phyloP scores from a whole-genome alignment of 2,888 invertebrate species.

The Hypsopygia costalis region DNA sequence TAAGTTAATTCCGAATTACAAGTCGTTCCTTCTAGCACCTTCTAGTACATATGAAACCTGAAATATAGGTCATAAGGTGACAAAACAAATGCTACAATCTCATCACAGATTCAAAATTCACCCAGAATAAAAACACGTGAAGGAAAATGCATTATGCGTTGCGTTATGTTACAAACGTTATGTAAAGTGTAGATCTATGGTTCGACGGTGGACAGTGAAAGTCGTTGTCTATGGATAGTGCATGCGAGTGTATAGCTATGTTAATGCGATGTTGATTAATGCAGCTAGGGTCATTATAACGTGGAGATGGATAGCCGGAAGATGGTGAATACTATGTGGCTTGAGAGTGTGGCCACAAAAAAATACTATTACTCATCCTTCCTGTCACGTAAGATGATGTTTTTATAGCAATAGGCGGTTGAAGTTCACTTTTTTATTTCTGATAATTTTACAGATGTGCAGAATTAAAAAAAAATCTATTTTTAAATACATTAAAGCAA shows the following conservation, averaged over 20 bases:
- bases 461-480: no score
- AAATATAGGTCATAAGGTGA: neutral
- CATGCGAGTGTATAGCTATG: constrained; percentile 7
- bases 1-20: no score
- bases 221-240: constrained; percentile 19
- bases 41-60: no score
- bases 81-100: neutral
- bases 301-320: neutral
- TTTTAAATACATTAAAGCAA: no score
- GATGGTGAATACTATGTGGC: neutral
- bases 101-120: neutral
- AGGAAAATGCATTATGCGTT: constrained; percentile 1
- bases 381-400: no score
- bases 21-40: no score
- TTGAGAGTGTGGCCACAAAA: no score
- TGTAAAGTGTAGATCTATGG: constrained; percentile 13
- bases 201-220: constrained; percentile 12
- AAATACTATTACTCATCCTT: no score
- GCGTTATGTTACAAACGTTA: constrained; percentile 19
- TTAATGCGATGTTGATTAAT: neutral
- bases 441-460: no score
- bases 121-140: neutral
- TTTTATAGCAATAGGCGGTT: no score
- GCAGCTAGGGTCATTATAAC: neutral
- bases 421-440: no score